A percentile compares a stretch with the other conserved stretches of the same genome.
phyloP scores from a whole-genome alignment of 2,113 vertebrate species.

The Arvicanthis niloticus region DNA sequence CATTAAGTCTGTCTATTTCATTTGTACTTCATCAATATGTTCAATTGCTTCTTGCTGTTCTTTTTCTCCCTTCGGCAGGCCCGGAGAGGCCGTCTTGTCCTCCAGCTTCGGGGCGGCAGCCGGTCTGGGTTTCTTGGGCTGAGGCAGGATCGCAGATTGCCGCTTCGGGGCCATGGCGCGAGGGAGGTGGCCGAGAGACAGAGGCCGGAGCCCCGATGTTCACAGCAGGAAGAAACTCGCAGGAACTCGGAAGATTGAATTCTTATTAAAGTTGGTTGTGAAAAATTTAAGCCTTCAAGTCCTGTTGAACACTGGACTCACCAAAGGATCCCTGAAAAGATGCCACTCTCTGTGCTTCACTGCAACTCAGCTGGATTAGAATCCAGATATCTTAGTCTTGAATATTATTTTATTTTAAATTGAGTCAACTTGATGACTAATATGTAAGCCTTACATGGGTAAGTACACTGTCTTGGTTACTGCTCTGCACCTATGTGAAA shows the following conservation, averaged over 20 bases:
- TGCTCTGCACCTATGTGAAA: neutral
- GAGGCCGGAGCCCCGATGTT: no score
- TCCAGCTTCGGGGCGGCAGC: neutral
- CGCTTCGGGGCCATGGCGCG: conserved; percentile 73
- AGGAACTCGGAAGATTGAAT: neutral
- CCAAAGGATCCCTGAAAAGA: conserved; percentile 8
- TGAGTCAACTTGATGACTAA: neutral
- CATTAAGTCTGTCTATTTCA: no score
- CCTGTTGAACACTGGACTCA: neutral
- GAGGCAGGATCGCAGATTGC: conserved; percentile 26
- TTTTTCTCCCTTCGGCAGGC: conserved; percentile 44
- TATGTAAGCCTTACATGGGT: conserved; percentile 16
- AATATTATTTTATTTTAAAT: conserved; percentile 31
- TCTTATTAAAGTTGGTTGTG: no score
- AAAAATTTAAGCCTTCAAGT: no score
- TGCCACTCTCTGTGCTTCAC: neutral
- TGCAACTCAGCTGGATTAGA: neutral
- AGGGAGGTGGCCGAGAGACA: neutral
- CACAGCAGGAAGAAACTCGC: neutral
- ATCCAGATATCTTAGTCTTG: conserved; percentile 22
- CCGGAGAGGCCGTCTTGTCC: neutral
- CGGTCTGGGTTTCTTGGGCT: neutral
- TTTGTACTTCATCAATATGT: no score
- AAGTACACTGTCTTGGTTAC: conserved; percentile 15
- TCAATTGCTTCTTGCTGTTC: no score